phyloP scores from a whole-genome alignment of 2,888 invertebrate genomes.

The Sialis lutaria region DNA sequence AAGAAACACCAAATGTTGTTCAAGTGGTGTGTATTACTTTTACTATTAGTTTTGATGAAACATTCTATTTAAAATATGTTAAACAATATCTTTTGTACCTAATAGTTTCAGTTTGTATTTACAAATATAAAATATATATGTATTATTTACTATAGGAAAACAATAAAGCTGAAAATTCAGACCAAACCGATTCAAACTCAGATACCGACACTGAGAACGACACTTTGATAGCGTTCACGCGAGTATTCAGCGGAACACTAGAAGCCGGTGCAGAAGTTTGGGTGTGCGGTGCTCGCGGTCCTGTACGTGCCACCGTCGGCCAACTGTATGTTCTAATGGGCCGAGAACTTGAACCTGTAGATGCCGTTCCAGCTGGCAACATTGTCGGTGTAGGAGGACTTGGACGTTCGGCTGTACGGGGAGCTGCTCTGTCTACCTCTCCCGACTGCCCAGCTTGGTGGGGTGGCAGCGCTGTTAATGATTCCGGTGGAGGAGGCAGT shows the following conservation, averaged over 20 bases:
- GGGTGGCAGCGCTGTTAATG: conserved; percentile 50
- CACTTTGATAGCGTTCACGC: conserved; percentile 77
- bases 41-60: too few species aligned
- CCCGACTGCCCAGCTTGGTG: conserved; percentile 75
- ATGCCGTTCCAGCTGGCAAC: conserved; percentile 76
- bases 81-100: too few species aligned
- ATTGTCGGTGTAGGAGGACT: conserved; percentile 79
- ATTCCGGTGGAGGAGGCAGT: conserved; percentile 66
- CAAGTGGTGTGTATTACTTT: neutral
- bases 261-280: conserved; percentile 59
- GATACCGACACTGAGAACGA: too few species aligned
- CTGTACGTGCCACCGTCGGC: conserved; percentile 42
- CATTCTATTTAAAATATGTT: too few species aligned
- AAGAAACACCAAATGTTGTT: neutral
- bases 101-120: too few species aligned
- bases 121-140: too few species aligned
- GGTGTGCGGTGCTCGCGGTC: conserved; percentile 75
- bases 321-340: conserved; percentile 87
- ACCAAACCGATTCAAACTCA: too few species aligned
- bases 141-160: too few species aligned
- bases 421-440: conserved; percentile 72
- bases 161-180: too few species aligned
- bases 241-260: conserved; percentile 80
- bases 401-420: conserved; percentile 70
- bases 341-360: conserved; percentile 64